A percentile compares a stretch with the other conserved stretches of the same genome.
Evolutionary conservation across 2,797 vertebrate species (phyloP).

Genomic region (Prionace glauca): DNA sequence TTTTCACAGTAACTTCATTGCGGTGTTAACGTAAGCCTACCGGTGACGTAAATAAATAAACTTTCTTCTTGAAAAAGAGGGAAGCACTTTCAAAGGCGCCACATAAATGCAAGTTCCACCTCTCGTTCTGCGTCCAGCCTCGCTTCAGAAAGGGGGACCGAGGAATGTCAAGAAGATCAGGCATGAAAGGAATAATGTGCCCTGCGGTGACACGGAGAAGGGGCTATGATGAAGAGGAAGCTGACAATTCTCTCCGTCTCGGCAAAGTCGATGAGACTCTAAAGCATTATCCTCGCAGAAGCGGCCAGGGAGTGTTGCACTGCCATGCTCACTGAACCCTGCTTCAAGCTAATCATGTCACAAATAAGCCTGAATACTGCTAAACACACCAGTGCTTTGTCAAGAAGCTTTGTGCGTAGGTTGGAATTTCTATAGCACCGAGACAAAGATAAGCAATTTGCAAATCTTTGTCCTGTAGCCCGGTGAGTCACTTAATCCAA

Average conservation of each 20-base stretch:
- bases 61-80: too few relatives aligned
- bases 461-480: not conserved
- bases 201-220: not conserved
- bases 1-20: too few relatives aligned
- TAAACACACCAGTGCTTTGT: not conserved
- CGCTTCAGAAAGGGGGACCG: not conserved
- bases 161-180: not conserved
- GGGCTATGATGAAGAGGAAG: not conserved
- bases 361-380: not conserved
- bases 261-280: not conserved
- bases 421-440: not conserved
- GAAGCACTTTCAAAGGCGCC: too few relatives aligned
- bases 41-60: too few relatives aligned
- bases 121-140: not conserved
- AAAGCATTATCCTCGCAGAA: not conserved
- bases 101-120: too few relatives aligned
- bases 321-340: not conserved
- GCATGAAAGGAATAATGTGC: not conserved
- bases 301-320: not conserved
- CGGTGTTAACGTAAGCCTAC: too few relatives aligned
- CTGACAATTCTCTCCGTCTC: not conserved
- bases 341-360: not conserved
- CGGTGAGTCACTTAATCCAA: not conserved
- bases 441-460: conserved; percentile 24
- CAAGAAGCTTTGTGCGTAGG: not conserved